Evolutionary conservation across 2,113 vertebrate genomes (phyloP), one percentile per base, ranked within the genome.

Genomic region (Phalacrocorax pelagicus): DNA sequence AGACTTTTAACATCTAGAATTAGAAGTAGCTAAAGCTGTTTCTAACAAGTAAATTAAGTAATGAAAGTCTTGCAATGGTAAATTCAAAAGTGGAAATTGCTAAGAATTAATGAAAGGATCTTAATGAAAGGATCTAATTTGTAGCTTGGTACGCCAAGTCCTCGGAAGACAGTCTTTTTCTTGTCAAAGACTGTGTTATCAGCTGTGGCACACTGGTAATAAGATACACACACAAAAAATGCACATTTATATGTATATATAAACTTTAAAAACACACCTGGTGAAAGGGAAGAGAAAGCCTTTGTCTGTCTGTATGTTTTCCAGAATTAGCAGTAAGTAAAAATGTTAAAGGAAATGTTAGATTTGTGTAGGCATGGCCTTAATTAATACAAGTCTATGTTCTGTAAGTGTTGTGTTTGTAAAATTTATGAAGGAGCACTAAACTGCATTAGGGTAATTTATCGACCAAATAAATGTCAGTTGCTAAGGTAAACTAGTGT

Each of bases 381-480:
- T 97, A 95, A 96, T 97, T 97, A 94, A 80, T 97, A 51, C 38
- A 71, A 52, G 72, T 58, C 81, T 87, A 24, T 54, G 65, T 88
- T 97, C 79, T 95, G 7, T 81, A 91, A 96, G 74, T 81, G 62
- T 75, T 69, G 75, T 94, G 87, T 97, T 96, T 95, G 94, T 97
- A 95, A 97, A 96, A 96, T 97, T 94, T 97, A 93, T 96, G 94
- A 94, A 96, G 91, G 90, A 62, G 80, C 81, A 61, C 61, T 97
- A 81, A 97, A 94, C 92, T 97, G 90, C 88, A 74, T 97, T 97
- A 93, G 79, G 59, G 62, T 97, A 96, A 97, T 98, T 98, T 98
- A 97, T 96, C 55, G 77, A 85, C 59, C 91, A 97, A 98, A 97
- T 98, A 97, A 98, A 98, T 96, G 81, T 96, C 92, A 93, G 91